phyloP scores from a whole-genome alignment of 2,797 vertebrate genomes.

The Psittacula derbiana region DNA sequence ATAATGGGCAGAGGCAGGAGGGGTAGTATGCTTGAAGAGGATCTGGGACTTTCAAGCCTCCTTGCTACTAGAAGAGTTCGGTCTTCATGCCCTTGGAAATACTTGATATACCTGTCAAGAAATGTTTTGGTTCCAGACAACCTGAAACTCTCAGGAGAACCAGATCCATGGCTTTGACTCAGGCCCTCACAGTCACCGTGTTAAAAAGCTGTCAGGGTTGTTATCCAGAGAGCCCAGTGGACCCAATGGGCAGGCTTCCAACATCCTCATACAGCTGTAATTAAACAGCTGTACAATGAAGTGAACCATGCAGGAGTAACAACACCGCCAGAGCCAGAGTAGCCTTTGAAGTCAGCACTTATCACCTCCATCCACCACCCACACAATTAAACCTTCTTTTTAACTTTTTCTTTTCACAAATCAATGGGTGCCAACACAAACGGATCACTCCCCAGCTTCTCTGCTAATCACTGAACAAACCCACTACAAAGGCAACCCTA shows the following conservation, averaged over 20 bases:
- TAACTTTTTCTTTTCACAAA: background rate
- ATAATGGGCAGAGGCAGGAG: accelerated
- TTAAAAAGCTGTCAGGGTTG: background rate
- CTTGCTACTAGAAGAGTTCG: background rate
- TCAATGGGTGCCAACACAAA: background rate
- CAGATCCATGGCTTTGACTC: background rate
- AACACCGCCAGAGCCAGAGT: background rate
- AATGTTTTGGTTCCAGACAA: background rate
- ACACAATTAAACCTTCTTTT: background rate
- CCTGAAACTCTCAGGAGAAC: background rate
- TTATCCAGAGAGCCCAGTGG: background rate
- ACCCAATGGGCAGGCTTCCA: background rate
- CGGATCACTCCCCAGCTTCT: background rate
- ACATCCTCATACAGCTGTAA: background rate
- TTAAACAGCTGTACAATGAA: background rate
- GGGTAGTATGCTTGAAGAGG: background rate
- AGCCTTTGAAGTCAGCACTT: constrained; percentile 25
- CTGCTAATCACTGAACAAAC: background rate
- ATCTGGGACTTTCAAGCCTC: background rate
- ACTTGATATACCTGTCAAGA: background rate
- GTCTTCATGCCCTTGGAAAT: background rate
- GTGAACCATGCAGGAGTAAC: background rate
- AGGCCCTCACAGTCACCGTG: accelerated
- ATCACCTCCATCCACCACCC: background rate
- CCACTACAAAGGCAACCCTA: background rate